Base-by-base conservation (phyloP, 2,888 invertebrate genomes). In the Dichetophora obliterata region DNA sequence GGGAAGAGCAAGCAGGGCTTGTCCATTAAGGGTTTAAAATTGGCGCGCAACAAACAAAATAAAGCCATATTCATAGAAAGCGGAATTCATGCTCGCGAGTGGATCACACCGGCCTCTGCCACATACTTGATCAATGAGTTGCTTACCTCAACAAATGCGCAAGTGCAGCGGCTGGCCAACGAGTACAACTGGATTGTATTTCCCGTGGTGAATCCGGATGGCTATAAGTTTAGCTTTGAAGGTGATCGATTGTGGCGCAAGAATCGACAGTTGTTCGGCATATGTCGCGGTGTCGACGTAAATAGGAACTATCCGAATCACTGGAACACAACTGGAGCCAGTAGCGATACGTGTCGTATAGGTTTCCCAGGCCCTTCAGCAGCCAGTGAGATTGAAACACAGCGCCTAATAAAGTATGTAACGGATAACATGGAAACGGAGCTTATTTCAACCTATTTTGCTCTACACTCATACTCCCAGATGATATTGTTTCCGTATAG, bases 241-340 rank as follows among this genome's bases (percentile, higher is more conserved):
- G 90, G 91, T 74, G 94, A 95, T 87, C 92, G 95, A 31, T 91
- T 95, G 82, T 95, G 95, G 95, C 91, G 93, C 80, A 95, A 95
- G 89, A 95, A 95, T 16, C 91, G 95, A 48, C 87, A 83, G 80
- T 89, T 88, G 66, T 89, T 85, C 81, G 88, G 86, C 24, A 80
- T 84, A 9, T 93, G 93, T 83, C 84, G 86, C 31, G 94, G 94
- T 22, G 91, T 91, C 3, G 94, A 94, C 85, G 91, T 92, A 0
- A 94, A 94, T 86, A 90, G 94, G 70, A 94, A 94, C 85, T 94
- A 92, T 90, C 92, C 90, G 63, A 91, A 89, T 82, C 89, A 90
- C 80, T 93, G 92, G 92, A 91, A 90, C 84, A 87, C 89, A 84
- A 88, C 90, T 24, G 91, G 92, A 14, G 87, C 91, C 1, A 91